Conservation (phyloP, 1,140 invertebrate species). For the Anastatus disparis region DNA sequence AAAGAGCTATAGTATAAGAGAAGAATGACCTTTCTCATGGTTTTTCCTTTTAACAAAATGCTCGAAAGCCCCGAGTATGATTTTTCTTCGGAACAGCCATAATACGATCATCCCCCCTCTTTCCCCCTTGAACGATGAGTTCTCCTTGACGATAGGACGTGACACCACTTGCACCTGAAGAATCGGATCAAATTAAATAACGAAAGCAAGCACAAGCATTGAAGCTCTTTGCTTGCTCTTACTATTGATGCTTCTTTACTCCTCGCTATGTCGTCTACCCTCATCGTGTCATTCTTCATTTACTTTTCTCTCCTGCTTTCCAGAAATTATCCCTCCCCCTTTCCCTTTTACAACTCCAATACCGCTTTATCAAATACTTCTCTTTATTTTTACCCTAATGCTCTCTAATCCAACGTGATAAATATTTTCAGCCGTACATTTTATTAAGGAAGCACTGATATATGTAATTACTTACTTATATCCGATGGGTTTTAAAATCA, state of each 20-base stretch:
- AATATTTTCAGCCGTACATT: too few relatives aligned
- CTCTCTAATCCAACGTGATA: too few relatives aligned
- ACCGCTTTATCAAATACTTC: too few relatives aligned
- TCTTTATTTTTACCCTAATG: too few relatives aligned
- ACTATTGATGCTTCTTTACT: too few relatives aligned
- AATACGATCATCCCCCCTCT: conserved; percentile 35
- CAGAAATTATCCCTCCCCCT: not conserved
- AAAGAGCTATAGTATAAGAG: conserved; percentile 3
- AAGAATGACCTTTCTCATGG: conserved; percentile 26
- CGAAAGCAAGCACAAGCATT: not conserved
- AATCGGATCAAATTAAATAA: conserved; percentile 40
- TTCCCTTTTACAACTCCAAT: too few relatives aligned
- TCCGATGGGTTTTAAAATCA: too few relatives aligned
- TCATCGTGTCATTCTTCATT: conserved; percentile 18
- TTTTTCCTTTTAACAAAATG: conserved; percentile 33
- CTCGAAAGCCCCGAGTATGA: conserved; percentile 36
- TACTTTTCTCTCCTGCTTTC: not conserved
- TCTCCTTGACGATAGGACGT: conserved; percentile 14
- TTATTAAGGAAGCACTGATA: too few relatives aligned
- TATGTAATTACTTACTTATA: too few relatives aligned
- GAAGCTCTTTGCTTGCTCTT: too few relatives aligned
- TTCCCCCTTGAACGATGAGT: not conserved
- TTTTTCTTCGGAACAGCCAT: conserved; percentile 36
- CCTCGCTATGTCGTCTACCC: not conserved
- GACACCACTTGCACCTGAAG: conserved; percentile 34